Evolutionary conservation across 2,113 vertebrate species (phyloP).

Genomic region (Piaya cayana): DNA sequence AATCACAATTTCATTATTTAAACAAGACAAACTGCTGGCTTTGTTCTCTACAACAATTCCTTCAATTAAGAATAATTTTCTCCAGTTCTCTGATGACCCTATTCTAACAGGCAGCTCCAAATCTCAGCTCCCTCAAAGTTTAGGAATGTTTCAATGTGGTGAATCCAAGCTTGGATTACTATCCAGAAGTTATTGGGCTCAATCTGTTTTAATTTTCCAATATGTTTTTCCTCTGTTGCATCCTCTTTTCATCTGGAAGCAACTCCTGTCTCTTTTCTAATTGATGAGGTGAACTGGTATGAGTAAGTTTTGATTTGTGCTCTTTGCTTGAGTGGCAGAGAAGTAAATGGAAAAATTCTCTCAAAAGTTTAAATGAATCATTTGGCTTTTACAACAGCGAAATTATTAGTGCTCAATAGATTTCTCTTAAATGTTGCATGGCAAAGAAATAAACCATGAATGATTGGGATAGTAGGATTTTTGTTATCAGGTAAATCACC

Average conservation of each 20-base stretch:
- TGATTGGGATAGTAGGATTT: not conserved
- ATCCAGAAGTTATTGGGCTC: not conserved
- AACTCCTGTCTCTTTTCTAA: constrained; percentile 26
- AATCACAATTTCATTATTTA: not conserved
- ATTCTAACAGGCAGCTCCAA: not conserved
- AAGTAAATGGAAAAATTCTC: constrained; percentile 51
- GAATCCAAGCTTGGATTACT: not conserved
- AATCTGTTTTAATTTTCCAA: constrained; percentile 40
- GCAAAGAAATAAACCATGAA: constrained; percentile 50
- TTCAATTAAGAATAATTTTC: constrained; percentile 18
- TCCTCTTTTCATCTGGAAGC: constrained; percentile 47
- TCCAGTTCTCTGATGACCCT: not conserved
- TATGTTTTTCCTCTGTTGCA: constrained; percentile 28
- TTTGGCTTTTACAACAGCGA: constrained; percentile 18
- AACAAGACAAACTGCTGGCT: constrained; percentile 2
- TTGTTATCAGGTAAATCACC: constrained; percentile 44
- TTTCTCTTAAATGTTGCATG: constrained; percentile 3
- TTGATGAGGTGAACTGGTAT: constrained; percentile 48
- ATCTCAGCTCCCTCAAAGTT: not conserved
- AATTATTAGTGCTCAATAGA: not conserved
- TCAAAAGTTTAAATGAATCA: constrained; percentile 44
- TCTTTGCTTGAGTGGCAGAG: constrained; percentile 48
- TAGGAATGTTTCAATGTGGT: not conserved
- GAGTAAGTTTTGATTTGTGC: constrained; percentile 38
- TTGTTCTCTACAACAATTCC: not conserved